Evolutionary conservation across 2,797 vertebrate genomes (phyloP), one percentile per base, ranked within the genome.

Genomic region (Hylomyscus alleni): DNA sequence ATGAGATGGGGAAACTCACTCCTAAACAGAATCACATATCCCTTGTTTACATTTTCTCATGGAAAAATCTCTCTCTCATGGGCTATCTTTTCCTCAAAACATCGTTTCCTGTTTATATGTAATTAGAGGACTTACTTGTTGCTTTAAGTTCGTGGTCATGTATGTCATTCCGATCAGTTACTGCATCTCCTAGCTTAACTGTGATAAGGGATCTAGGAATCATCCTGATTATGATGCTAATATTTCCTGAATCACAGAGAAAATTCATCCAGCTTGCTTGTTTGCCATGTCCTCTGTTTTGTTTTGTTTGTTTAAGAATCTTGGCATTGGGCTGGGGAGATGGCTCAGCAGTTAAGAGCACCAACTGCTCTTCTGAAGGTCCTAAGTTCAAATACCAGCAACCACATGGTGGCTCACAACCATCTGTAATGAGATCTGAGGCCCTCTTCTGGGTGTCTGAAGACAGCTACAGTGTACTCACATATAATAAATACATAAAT

Each of bases 211-310:
- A 77, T 81, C 90, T 89, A 82, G 65, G n/a, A 76, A 26, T 90
- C 65, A 82, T 96, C 20, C 50, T 60, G 54, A 6, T 72, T 76
- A 72, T 83, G 73, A 94, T 82, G 31, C 81, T 78, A 58, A 91
- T 34, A 80, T 40, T 78, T 80, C 54, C 10, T 92, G 40, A 97
- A 65, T 89, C 50, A 91, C 47, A 92, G 52, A 77, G 52, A 90
- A 91, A 65, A 96, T 67, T 92, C 5, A 50, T 34, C 84, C 3
- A 87, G 89, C 10, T 3, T 62, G 47, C 91, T 58, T 22, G n/a
- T 56, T 37, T 92, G 14, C 40, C 62, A 19, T 85, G 91, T 94
- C 85, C 80, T 93, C 58, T 89, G 47, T 40, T 86, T 94, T 95
- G 19, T 58, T 54, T 37, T 80, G 15, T 56, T 78, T 60, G 37